These are phyloP conservation scores for Nettapus auritus DNA, from an alignment of 2,113 vertebrate genomes.

Conservation along the genomic window DNA sequence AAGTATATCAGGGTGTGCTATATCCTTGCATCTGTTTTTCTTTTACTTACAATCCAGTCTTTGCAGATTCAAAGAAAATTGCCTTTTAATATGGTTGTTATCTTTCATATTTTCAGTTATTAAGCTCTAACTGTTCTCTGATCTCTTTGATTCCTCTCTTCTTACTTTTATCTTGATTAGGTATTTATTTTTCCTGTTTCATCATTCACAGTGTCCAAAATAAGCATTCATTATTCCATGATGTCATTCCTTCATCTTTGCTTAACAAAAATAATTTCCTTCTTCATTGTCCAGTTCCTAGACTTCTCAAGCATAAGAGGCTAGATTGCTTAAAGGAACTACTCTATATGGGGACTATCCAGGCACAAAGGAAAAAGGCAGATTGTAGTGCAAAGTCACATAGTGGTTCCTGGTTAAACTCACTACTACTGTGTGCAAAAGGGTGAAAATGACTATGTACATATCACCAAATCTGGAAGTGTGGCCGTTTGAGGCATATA, in stretches of 20 bases:
- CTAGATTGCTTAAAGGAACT: background rate
- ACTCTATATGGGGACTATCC: background rate
- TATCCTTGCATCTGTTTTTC: background rate
- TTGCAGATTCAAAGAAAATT: background rate
- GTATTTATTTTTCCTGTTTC: background rate
- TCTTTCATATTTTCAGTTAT: background rate
- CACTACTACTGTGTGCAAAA: background rate
- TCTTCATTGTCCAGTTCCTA: background rate
- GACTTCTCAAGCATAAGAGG: background rate
- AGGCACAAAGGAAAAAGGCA: background rate
- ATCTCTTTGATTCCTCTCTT: background rate
- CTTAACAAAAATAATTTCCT: background rate
- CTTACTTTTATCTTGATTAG: background rate
- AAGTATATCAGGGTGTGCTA: background rate
- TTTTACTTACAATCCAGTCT: background rate
- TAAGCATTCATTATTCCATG: background rate
- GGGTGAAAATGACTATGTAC: background rate
- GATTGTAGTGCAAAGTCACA: background rate
- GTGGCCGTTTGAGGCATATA: background rate
- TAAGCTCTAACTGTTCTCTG: background rate
- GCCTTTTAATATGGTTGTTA: background rate
- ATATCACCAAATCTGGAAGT: background rate
- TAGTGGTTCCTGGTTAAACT: background rate
- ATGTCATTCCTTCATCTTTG: background rate
- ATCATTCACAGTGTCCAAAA: background rate